These are phyloP conservation scores for Ephestia elutella DNA, from an alignment of 1,140 invertebrate species.

Conservation along the genomic window DNA sequence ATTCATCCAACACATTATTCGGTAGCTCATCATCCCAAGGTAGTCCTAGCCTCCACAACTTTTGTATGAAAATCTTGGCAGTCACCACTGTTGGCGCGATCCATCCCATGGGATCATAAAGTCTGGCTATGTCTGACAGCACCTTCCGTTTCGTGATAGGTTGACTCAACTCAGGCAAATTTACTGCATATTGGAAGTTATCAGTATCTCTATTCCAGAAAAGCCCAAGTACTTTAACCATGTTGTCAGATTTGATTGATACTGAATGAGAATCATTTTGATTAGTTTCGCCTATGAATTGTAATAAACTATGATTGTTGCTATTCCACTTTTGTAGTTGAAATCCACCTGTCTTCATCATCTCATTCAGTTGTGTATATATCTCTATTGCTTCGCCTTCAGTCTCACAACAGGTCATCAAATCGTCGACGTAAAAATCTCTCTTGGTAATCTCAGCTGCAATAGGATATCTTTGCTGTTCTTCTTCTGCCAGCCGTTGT, in stretches of 20 bases:
- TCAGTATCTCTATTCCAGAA: slow-evolving; percentile 9
- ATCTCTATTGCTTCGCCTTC: slow-evolving; percentile 19
- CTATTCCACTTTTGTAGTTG: slow-evolving; percentile 27
- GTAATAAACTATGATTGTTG: slow-evolving; percentile 17
- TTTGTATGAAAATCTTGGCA: slow-evolving; percentile 48
- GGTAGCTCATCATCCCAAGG: slow-evolving; percentile 34
- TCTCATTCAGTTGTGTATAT: slow-evolving; percentile 12
- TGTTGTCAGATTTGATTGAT: slow-evolving; percentile 1
- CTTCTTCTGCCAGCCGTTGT: slow-evolving; percentile 32
- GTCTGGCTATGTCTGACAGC: slow-evolving; percentile 35
- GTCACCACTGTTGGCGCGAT: slow-evolving; percentile 42
- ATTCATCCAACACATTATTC: slow-evolving; percentile 10
- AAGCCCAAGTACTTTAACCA: slow-evolving; percentile 8
- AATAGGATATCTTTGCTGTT: slow-evolving; percentile 17
- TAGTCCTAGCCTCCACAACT: slow-evolving; percentile 26
- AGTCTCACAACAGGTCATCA: slow-evolving; percentile 28
- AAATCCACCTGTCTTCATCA: slow-evolving; percentile 18
- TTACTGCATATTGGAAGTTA: neutral
- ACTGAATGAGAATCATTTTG: neutral
- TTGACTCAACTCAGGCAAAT: neutral
- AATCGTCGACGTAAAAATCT: slow-evolving; percentile 48
- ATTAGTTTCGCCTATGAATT: slow-evolving; percentile 9
- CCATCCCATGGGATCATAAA: slow-evolving; percentile 51
- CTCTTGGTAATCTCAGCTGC: slow-evolving; percentile 16
- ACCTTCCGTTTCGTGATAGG: slow-evolving; percentile 35